phyloP scores from a whole-genome alignment of 2,113 vertebrate species.

The Stegostoma tigrinum region DNA sequence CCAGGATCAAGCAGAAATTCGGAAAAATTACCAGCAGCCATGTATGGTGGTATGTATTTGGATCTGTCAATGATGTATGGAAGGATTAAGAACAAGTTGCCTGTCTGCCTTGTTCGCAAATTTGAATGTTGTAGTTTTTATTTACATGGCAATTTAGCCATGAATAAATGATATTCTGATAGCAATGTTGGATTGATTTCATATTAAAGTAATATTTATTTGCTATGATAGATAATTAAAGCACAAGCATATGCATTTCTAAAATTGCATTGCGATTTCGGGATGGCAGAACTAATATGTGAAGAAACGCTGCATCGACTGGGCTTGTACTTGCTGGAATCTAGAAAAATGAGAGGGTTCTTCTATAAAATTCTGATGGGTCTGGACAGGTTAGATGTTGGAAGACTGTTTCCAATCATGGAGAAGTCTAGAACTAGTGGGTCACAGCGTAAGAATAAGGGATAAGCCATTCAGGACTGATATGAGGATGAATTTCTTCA shows the following conservation, averaged over 20 bases:
- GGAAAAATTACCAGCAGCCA: conserved; percentile 48
- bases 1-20: conserved; percentile 52
- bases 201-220: background rate
- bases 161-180: background rate
- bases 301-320: too few relatives aligned
- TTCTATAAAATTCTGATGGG: too few relatives aligned
- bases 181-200: background rate
- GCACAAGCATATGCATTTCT: background rate
- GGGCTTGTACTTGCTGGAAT: too few relatives aligned
- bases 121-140: background rate
- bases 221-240: background rate
- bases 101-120: background rate
- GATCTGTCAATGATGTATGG: background rate
- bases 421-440: too few relatives aligned
- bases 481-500: too few relatives aligned
- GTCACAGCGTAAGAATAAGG: too few relatives aligned
- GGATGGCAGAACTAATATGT: too few relatives aligned
- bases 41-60: conserved; percentile 76
- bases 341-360: too few relatives aligned
- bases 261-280: too few relatives aligned
- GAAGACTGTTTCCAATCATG: too few relatives aligned
- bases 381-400: too few relatives aligned
- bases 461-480: too few relatives aligned
- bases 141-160: background rate
- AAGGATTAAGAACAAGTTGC: background rate